Conservation (phyloP, 2,113 vertebrate species). For the Eleginops maclovinus region DNA sequence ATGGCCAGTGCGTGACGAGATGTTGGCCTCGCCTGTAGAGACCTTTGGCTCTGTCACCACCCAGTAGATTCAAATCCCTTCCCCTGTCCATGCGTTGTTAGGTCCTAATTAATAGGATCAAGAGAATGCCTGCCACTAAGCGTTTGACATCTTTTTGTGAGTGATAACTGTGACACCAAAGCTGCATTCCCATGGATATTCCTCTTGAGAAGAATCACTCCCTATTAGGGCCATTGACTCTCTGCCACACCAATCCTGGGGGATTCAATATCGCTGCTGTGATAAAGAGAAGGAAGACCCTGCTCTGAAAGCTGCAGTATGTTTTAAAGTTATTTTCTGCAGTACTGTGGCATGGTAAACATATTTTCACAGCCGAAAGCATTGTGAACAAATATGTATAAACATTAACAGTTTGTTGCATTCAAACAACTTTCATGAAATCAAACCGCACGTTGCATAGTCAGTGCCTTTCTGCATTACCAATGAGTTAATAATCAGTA, state of each 20-base stretch:
- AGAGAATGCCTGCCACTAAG: constrained; percentile 75
- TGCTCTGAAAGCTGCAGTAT: constrained; percentile 14
- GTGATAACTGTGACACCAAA: constrained; percentile 73
- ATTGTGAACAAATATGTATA: neutral
- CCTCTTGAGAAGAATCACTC: constrained; percentile 71
- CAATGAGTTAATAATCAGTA: neutral
- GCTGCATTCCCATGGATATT: constrained; percentile 58
- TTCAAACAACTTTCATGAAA: neutral
- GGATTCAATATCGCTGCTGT: constrained; percentile 60
- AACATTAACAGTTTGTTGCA: neutral
- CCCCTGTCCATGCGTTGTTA: constrained; percentile 69
- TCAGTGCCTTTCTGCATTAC: neutral
- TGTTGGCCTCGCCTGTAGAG: constrained; percentile 42
- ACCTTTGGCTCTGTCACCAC: constrained; percentile 65
- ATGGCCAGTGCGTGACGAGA: constrained; percentile 24
- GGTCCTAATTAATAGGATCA: constrained; percentile 79
- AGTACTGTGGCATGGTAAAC: constrained; percentile 14
- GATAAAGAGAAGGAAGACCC: constrained; percentile 48
- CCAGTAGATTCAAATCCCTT: constrained; percentile 52
- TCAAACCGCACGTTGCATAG: neutral
- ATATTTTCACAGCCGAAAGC: constrained; percentile 6
- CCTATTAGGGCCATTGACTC: constrained; percentile 74
- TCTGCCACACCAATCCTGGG: constrained; percentile 59
- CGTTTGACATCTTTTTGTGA: constrained; percentile 77
- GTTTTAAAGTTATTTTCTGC: constrained; percentile 31